Conservation (phyloP, 2,888 invertebrate species). For the Apotomis capreana region DNA sequence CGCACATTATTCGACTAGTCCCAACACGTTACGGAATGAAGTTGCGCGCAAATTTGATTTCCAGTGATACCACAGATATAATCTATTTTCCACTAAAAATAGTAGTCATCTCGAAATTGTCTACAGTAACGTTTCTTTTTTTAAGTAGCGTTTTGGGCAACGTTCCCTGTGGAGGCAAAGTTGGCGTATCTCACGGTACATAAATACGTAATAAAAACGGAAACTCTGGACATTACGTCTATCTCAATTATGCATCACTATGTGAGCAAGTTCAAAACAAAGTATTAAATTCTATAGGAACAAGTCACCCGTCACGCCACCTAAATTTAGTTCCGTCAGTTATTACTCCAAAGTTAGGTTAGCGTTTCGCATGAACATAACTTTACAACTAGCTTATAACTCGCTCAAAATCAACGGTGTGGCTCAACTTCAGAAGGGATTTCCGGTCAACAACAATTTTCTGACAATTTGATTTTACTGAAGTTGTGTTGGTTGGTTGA, state of each 20-base stretch:
- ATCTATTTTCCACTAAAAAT: too few species aligned
- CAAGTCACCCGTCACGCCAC: not conserved
- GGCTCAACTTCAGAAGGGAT: slow-evolving; percentile 16
- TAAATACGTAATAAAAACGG: too few species aligned
- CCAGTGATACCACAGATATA: too few species aligned
- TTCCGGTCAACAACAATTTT: slow-evolving; percentile 38
- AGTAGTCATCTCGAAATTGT: too few species aligned
- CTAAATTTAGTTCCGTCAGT: slow-evolving; percentile 22
- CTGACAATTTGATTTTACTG: slow-evolving; percentile 31
- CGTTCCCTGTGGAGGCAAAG: too few species aligned
- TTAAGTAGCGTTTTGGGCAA: too few species aligned
- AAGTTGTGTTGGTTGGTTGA: slow-evolving; percentile 21
- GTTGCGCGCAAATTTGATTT: too few species aligned
- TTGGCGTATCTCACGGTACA: too few species aligned
- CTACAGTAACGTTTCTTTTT: too few species aligned
- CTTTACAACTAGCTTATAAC: slow-evolving; percentile 22
- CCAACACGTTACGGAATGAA: too few species aligned
- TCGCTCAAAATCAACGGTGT: slow-evolving; percentile 38
- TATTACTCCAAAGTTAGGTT: slow-evolving; percentile 31
- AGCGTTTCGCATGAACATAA: slow-evolving; percentile 28
- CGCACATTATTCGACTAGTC: too few species aligned
- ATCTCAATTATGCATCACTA: not conserved
- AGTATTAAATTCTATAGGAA: slow-evolving; percentile 1
- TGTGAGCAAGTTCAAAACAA: not conserved
- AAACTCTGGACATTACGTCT: not conserved